Percentiles rank a stretch among this genome's conserved stretches.
These are phyloP conservation scores for Etheostoma cragini DNA, from an alignment of 2,113 vertebrate genomes.

Conservation along the genomic window DNA sequence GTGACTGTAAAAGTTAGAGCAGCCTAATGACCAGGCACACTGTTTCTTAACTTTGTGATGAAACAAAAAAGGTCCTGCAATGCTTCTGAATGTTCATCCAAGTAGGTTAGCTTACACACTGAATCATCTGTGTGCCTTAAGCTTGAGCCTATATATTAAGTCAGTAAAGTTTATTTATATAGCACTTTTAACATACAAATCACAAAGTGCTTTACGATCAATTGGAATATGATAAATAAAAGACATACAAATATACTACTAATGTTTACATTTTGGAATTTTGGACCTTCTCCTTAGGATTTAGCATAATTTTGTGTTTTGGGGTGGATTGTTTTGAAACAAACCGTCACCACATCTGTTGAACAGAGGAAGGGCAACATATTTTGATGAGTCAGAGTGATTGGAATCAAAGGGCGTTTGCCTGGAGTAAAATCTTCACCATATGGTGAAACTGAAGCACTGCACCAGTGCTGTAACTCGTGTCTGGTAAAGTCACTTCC, in stretches of 20 bases:
- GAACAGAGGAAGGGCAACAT: slow-evolving; percentile 62
- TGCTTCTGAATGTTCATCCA: slow-evolving; percentile 34
- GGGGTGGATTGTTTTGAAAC: slow-evolving; percentile 31
- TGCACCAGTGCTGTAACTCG: slow-evolving; percentile 17
- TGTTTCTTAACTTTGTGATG: slow-evolving; percentile 64
- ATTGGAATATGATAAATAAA: too few relatives aligned
- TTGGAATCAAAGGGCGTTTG: slow-evolving; percentile 61
- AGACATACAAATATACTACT: neutral
- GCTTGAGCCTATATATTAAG: neutral
- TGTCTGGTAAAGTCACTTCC: slow-evolving; percentile 54
- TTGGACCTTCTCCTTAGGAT: neutral
- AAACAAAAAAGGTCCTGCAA: slow-evolving; percentile 49
- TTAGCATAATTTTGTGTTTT: slow-evolving; percentile 38
- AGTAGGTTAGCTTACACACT: slow-evolving; percentile 14
- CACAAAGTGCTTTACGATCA: too few relatives aligned
- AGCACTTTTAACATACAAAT: too few relatives aligned
- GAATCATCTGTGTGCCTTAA: slow-evolving; percentile 1
- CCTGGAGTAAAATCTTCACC: slow-evolving; percentile 64
- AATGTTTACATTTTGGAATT: slow-evolving; percentile 29
- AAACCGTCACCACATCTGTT: slow-evolving; percentile 71
- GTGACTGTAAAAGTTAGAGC: slow-evolving; percentile 43
- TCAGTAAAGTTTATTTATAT: too few relatives aligned
- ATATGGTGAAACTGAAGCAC: slow-evolving; percentile 69
- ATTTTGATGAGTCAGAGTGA: slow-evolving; percentile 75
- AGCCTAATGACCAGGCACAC: slow-evolving; percentile 31